These are phyloP conservation scores for Vidua chalybeata DNA, from an alignment of 2,113 vertebrate genomes.

Conservation along the genomic window DNA sequence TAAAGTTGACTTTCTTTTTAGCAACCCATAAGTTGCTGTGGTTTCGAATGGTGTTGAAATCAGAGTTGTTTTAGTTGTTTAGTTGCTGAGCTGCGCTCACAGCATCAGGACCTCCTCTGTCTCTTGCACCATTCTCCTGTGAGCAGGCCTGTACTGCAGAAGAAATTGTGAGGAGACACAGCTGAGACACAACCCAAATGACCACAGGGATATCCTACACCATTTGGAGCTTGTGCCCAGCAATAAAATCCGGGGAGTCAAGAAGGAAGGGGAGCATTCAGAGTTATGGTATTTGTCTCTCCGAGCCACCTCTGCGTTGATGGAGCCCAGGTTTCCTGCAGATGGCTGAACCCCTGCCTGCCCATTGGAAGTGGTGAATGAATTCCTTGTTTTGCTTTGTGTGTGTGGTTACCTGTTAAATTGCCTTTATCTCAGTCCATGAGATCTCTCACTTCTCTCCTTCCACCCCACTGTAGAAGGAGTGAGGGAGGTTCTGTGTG, in stretches of 20 bases:
- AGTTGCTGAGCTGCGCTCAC: not conserved
- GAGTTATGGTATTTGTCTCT: not conserved
- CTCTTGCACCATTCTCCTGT: not conserved
- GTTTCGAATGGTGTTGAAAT: not conserved
- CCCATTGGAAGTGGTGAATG: not conserved
- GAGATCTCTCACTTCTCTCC: not conserved
- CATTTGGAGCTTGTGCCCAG: fast-evolving
- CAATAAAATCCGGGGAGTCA: not conserved
- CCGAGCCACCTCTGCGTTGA: not conserved
- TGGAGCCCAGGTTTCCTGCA: not conserved
- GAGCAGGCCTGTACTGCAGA: not conserved
- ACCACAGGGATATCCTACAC: not conserved
- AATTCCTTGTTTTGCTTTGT: not conserved
- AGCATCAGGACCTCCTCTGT: not conserved
- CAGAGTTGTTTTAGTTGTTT: not conserved
- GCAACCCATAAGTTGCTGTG: not conserved
- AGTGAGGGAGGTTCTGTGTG: not conserved
- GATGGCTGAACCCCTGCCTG: not conserved
- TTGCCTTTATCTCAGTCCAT: fast-evolving
- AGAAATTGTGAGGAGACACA: not conserved
- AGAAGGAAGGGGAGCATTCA: not conserved
- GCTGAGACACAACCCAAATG: not conserved
- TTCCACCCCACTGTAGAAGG: not conserved
- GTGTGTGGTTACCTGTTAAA: fast-evolving
- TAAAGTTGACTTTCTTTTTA: not conserved